These are phyloP conservation scores for Anadara kagoshimensis DNA, from an alignment of 1,140 invertebrate genomes.

Conservation along the genomic window DNA sequence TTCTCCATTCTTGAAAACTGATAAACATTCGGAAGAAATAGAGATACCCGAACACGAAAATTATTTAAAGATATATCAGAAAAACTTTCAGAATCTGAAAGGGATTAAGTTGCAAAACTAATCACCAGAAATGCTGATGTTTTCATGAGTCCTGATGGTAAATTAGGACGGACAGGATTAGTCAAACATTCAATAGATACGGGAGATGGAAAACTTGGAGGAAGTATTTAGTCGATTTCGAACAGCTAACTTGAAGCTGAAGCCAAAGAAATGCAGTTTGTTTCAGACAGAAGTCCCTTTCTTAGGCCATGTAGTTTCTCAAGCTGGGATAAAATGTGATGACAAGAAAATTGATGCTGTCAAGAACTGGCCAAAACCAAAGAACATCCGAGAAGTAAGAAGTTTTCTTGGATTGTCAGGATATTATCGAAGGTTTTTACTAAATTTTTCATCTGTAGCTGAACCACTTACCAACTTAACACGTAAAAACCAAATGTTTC, in stretches of 20 bases:
- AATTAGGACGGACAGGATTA: no score
- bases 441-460: constrained; percentile 24
- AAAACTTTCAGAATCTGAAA: no score
- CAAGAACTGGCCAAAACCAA: constrained; percentile 56
- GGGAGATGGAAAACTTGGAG: no score
- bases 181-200: no score
- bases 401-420: constrained; percentile 57
- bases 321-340: constrained; percentile 52
- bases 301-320: constrained; percentile 60
- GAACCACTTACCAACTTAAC: background rate
- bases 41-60: no score
- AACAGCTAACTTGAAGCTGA: constrained; percentile 50
- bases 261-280: constrained; percentile 58
- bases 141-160: no score
- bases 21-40: no score
- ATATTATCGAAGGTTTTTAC: constrained; percentile 61
- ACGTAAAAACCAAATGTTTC: background rate
- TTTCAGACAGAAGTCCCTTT: constrained; percentile 47
- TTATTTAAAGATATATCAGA: no score
- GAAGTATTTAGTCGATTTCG: constrained; percentile 46
- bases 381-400: constrained; percentile 48
- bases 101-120: no score
- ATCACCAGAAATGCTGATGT: no score
- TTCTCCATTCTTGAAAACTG: no score
- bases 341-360: constrained; percentile 62